These are phyloP conservation scores for Bruchidius siliquastri DNA, from an alignment of 2,888 invertebrate genomes.

Conservation along the genomic window DNA sequence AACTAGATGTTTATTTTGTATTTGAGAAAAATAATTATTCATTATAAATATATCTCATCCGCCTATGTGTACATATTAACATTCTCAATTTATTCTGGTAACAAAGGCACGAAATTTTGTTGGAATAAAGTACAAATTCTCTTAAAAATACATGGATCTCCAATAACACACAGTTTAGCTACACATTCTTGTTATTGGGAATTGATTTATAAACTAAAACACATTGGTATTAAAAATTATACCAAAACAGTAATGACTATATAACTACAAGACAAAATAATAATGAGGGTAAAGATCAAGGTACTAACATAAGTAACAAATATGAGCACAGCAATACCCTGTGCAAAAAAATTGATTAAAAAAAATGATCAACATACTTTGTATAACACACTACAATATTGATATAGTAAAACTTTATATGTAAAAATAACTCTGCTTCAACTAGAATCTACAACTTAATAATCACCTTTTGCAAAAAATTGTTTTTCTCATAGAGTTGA, in stretches of 20 bases:
- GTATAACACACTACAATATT: neutral
- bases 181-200: neutral
- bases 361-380: neutral
- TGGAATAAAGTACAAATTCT: conserved; percentile 19
- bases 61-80: conserved; percentile 31
- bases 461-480: neutral
- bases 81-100: conserved; percentile 34
- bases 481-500: neutral
- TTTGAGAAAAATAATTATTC: conserved; percentile 39
- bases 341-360: neutral
- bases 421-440: neutral
- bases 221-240: neutral
- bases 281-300: neutral
- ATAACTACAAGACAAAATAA: neutral
- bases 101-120: conserved; percentile 39
- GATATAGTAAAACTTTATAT: neutral
- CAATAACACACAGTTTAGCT: neutral
- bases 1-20: conserved; percentile 31
- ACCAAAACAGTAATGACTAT: neutral
- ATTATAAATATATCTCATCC: conserved; percentile 38
- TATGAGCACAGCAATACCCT: neutral
- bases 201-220: neutral
- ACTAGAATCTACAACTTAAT: neutral
- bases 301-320: neutral
- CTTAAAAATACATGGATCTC: neutral